Evolutionary conservation across 2,888 invertebrate genomes (phyloP), one percentile per base, ranked within the genome.

Genomic region (Biston betularia): DNA sequence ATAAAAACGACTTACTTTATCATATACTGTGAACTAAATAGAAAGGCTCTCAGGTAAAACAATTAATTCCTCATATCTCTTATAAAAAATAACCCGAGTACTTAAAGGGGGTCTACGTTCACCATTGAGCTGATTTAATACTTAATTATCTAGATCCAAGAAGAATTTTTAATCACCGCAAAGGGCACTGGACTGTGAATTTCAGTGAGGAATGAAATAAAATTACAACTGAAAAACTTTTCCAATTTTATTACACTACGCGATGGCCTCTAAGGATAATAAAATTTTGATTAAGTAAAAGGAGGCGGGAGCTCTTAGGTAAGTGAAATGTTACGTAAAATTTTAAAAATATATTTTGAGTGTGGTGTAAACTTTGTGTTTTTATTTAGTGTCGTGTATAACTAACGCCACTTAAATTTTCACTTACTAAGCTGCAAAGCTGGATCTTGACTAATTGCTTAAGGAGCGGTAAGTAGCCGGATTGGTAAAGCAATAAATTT

Each of bases 221-320:
- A 68, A 65, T 68, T 68, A 65, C 65, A 65, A 65, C 48, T 64
- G 64, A 57, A 65, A 68, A 68, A 68, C 68, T 68, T 68, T 68
- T 65, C 60, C 64, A 68, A 68, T 65, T 68, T 68, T 68, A 68
- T 68, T 64, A 68, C 58, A 58, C 58, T 65, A 58, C 62, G 68
- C 65, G 62, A 65, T 65, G 61, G 65, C 58, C 61, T 61, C 64
- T 68, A 68, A 57, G 61, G 68, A 65, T 68, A 63, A 60, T 68
- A 68, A 68, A 68, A 68, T 60, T 67, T 60, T 68, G 67, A 68
- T 68, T 68, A 63, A 63, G 63, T 68, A 59, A 68, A 68, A 68
- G 66, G 54, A 63, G n/a, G 59, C 63, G 46, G 53, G 58, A 49
- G 67, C 59, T 56, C 63, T 68, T 60, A 63, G 55, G 62, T 63